A percentile compares a stretch with the other conserved stretches of the same genome.
These are phyloP conservation scores for Troilus luridus DNA, from an alignment of 2,888 invertebrate genomes.

Conservation along the genomic window DNA sequence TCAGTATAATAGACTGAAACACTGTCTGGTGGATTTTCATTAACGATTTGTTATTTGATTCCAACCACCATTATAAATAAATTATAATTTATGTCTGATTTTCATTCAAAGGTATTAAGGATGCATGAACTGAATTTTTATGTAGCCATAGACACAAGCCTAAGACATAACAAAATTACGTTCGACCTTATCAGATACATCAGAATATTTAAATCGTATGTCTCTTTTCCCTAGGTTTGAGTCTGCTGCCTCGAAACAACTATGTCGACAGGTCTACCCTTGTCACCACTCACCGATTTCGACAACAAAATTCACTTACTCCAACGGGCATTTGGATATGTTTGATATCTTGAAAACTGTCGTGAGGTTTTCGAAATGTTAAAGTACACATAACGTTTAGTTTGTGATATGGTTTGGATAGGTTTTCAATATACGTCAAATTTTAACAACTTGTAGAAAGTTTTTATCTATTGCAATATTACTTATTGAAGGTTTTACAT, in stretches of 20 bases:
- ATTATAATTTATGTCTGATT: too few relatives aligned
- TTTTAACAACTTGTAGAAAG: too few relatives aligned
- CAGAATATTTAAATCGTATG: background rate
- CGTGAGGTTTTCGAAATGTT: background rate
- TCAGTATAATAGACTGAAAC: too few relatives aligned
- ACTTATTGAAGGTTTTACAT: too few relatives aligned
- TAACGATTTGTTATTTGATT: too few relatives aligned
- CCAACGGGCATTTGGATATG: background rate
- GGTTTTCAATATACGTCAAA: background rate
- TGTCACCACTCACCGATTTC: background rate
- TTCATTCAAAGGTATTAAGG: too few relatives aligned
- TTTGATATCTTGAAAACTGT: background rate
- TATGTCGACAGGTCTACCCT: background rate
- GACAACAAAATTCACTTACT: slow-evolving; percentile 25
- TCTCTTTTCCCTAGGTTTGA: background rate
- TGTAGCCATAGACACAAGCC: too few relatives aligned
- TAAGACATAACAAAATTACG: too few relatives aligned
- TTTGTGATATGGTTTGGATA: background rate
- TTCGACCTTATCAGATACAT: background rate
- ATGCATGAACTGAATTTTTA: too few relatives aligned
- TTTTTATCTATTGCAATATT: too few relatives aligned
- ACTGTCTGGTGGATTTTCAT: too few relatives aligned
- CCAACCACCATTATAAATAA: too few relatives aligned
- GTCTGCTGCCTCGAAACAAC: background rate
- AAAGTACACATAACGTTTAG: background rate